Percentiles rank a stretch among this genome's conserved stretches.
phyloP scores from a whole-genome alignment of 2,888 invertebrate genomes.

The Tetragonisca angustula region DNA sequence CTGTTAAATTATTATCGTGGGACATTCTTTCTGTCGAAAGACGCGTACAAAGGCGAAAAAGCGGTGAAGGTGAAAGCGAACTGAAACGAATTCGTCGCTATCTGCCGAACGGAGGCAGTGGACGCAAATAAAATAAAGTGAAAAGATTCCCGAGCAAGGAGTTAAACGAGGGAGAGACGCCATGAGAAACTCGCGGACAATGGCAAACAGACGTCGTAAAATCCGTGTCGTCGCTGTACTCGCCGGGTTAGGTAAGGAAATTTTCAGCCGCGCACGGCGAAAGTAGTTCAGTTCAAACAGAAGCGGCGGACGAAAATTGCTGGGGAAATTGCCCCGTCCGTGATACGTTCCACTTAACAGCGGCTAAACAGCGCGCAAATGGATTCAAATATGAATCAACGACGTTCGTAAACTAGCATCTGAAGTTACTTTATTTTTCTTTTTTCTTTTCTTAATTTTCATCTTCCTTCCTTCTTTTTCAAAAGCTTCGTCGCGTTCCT shows the following conservation, averaged over 20 bases:
- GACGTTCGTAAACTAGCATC: too few relatives aligned
- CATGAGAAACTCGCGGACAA: constrained; percentile 44
- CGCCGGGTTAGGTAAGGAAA: constrained; percentile 47
- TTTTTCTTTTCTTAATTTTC: too few relatives aligned
- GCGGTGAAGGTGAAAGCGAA: constrained; percentile 44
- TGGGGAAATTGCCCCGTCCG: neutral
- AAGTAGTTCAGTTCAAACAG: neutral
- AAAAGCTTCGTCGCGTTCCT: too few relatives aligned
- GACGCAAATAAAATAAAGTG: constrained; percentile 43
- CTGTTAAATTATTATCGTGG: constrained; percentile 47
- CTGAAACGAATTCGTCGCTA: constrained; percentile 55
- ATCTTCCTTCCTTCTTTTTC: too few relatives aligned
- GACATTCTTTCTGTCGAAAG: constrained; percentile 19
- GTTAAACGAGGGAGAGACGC: constrained; percentile 2
- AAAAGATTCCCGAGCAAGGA: neutral
- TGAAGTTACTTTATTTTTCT: too few relatives aligned
- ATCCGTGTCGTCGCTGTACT: constrained; percentile 14
- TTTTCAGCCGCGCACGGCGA: constrained; percentile 31
- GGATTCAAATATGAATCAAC: too few relatives aligned
- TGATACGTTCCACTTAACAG: neutral
- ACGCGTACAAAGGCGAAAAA: constrained; percentile 24
- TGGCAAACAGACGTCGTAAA: constrained; percentile 46
- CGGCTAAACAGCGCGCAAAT: neutral
- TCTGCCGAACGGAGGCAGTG: constrained; percentile 50
- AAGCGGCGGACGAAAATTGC: constrained; percentile 8